These are phyloP conservation scores for Neogale vison DNA, from an alignment of 2,113 vertebrate genomes.

Conservation along the genomic window DNA sequence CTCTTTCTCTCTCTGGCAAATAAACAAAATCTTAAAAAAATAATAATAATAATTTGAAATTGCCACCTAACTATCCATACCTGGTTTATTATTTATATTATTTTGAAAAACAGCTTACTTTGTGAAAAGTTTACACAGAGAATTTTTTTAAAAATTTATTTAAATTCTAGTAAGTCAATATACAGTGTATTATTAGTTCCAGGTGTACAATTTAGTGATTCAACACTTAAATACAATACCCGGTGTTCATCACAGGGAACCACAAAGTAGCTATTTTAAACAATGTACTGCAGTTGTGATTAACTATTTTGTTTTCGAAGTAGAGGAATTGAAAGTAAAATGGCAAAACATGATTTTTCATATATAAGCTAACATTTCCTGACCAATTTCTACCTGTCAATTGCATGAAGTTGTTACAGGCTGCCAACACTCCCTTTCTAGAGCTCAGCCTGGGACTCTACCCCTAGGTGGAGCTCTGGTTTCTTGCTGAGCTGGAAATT, in stretches of 20 bases:
- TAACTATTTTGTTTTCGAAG: neutral
- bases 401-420: neutral
- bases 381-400: neutral
- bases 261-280: neutral
- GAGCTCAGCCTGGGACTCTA: neutral
- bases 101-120: neutral
- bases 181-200: neutral
- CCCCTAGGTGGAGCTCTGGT: conserved; percentile 64
- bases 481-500: conserved; percentile 37
- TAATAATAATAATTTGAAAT: neutral
- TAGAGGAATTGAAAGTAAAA: neutral
- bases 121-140: neutral
- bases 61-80: neutral
- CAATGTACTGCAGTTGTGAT: neutral
- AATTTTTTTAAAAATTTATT: neutral
- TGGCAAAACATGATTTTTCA: neutral
- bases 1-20: too few species aligned
- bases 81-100: neutral
- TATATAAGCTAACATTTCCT: neutral
- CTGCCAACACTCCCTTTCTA: neutral
- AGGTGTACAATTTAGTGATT: neutral
- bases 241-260: neutral
- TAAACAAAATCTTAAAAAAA: too few species aligned
- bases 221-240: neutral
- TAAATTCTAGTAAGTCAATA: neutral